Conservation (phyloP, 2,113 vertebrate genomes). For the Nettapus auritus region DNA sequence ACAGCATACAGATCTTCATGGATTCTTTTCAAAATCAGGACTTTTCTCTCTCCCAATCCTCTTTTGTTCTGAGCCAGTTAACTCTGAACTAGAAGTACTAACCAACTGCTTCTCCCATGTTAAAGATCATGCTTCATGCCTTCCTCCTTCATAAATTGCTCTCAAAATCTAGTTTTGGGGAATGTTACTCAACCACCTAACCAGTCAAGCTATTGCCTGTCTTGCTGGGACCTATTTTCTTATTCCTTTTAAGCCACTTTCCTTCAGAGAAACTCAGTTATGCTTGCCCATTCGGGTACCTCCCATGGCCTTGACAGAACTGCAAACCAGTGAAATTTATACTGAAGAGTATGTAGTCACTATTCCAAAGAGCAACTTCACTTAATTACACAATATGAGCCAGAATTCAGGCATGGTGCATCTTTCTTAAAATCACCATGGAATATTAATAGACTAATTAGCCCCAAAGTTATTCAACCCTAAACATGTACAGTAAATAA, state of each 20-base stretch:
- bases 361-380: neutral
- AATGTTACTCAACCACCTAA: neutral
- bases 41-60: neutral
- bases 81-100: neutral
- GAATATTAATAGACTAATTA: neutral
- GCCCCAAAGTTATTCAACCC: neutral
- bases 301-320: neutral
- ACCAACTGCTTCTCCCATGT: neutral
- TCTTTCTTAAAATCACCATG: neutral
- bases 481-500: neutral
- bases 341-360: neutral
- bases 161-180: neutral
- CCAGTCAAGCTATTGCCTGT: neutral
- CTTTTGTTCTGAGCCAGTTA: neutral
- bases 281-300: neutral
- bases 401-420: neutral
- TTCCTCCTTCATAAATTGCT: neutral
- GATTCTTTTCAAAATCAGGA: neutral
- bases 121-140: neutral
- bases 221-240: neutral
- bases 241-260: neutral
- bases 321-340: neutral
- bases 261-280: neutral
- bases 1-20: neutral
- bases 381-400: neutral